Evolutionary conservation across 2,797 vertebrate species (phyloP), one percentile per base, ranked within the genome.

Genomic region (Aeoliscus strigatus): DNA sequence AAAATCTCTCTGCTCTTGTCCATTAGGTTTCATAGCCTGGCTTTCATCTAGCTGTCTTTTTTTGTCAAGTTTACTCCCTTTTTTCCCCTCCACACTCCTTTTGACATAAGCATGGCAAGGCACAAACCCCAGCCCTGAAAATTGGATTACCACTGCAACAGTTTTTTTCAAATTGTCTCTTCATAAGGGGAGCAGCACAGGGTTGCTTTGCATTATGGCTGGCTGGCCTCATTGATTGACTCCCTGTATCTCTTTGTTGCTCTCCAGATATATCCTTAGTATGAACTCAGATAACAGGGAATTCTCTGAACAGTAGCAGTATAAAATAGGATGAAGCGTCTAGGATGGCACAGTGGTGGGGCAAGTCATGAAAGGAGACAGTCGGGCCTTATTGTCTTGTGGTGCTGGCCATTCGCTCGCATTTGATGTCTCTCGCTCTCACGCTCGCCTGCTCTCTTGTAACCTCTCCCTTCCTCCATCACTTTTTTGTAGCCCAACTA

Each of bases 131-230:
- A 47, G 34, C 39, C 63, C 25, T 35, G 48, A 80, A 80, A 83
- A 79, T 74, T 76, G 60, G 72, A 82, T 86, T 80, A 77, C 47
- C 68, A 75, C 58, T 49, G 67, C 61, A 55, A 62, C 52, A 33
- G 70, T 70, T 59, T 83, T 69, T 79, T 74, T 77, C 47, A 62
- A 44, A 80, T 75, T 78, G 66, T 44, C 47, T 14, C 40, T 66
- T 67, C 47, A 34, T 53, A 23, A 32, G 46, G 47, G 36, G 46
- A 60, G 59, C 27, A 56, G 55, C 68, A 61, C 57, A 30, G 55
- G 58, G 51, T 38, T 40, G 1, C 58, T 32, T 46, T 59, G 34
- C 51, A 21, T 55, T 35, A 44, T 14, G 3, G 40, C 44, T 40
- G 35, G 27, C 37, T 1, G 28, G 39, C 39, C 25, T 38, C 24